phyloP scores from a whole-genome alignment of 92 coral and sea anemone species.

The Heteractis magnifica region DNA sequence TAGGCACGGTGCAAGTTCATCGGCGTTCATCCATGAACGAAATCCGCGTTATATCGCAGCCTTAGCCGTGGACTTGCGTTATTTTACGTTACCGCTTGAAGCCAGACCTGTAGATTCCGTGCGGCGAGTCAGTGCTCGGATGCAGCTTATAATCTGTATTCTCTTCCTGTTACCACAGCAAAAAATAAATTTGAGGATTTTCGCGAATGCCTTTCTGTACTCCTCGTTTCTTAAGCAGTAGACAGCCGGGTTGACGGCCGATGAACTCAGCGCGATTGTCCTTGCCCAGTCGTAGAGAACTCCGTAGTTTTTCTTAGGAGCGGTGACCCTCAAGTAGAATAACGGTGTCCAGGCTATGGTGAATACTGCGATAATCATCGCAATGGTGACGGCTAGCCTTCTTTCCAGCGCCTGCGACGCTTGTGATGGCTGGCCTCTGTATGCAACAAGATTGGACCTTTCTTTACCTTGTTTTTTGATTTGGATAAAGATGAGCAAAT shows the following conservation, averaged over 20 bases:
- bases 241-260: constrained; percentile 70
- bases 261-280: constrained; percentile 70
- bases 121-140: constrained; percentile 4
- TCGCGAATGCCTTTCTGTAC: constrained; percentile 66
- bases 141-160: background rate
- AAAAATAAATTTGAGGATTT: constrained; percentile 21
- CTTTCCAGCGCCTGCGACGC: constrained; percentile 35
- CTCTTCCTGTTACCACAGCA: constrained; percentile 6
- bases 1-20: background rate
- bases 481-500: constrained; percentile 49
- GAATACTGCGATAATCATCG: constrained; percentile 62
- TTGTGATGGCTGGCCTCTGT: background rate
- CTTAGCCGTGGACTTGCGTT: background rate
- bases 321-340: constrained; percentile 67
- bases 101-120: constrained; percentile 10
- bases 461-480: constrained; percentile 46
- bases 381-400: constrained; percentile 77
- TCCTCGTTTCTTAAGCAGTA: constrained; percentile 73
- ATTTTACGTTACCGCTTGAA: background rate
- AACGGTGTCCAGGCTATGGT: constrained; percentile 76
- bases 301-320: constrained; percentile 80
- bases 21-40: background rate
- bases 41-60: background rate
- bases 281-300: constrained; percentile 73
- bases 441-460: constrained; percentile 1